Conservation (phyloP, 2,113 vertebrate species). For the Micromys minutus region DNA sequence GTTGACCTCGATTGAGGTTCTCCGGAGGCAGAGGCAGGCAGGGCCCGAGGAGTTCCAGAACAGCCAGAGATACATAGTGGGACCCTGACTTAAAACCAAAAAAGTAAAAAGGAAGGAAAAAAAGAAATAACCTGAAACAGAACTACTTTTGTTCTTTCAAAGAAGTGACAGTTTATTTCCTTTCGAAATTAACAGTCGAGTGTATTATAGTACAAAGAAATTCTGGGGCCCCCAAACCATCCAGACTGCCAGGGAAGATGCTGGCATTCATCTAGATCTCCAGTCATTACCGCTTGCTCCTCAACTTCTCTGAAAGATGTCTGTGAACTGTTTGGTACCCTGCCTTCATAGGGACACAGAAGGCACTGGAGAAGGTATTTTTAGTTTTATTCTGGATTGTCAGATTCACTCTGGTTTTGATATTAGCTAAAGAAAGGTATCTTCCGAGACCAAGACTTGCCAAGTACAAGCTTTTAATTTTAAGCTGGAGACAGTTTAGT, state of each 20-base stretch:
- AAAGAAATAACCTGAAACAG: neutral
- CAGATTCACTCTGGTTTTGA: neutral
- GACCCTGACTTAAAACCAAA: neutral
- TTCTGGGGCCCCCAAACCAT: neutral
- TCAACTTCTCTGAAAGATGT: neutral
- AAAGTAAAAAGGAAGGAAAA: neutral
- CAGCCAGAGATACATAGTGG: neutral
- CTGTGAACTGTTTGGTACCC: neutral
- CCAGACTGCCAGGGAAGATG: neutral
- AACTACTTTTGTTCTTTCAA: constrained; percentile 68
- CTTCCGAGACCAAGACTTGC: neutral
- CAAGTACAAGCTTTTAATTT: neutral
- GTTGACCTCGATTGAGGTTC: neutral
- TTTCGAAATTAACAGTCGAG: constrained; percentile 45
- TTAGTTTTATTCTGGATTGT: neutral
- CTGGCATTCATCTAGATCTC: constrained; percentile 23
- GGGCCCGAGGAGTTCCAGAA: neutral
- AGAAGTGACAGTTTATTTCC: constrained; percentile 50
- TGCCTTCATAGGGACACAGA: neutral
- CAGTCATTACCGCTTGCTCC: neutral
- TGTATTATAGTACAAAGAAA: constrained; percentile 11
- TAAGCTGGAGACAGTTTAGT: too few species aligned
- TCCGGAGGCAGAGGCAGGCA: neutral
- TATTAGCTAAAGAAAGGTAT: neutral
- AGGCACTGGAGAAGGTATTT: neutral